A percentile compares a stretch with the other conserved stretches of the same genome.
Conservation (phyloP, 2,113 vertebrate species). For the human region GRCh38 chr4:174034501-174035000, state of each 20-base stretch:
- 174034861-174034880: conserved; percentile 32
- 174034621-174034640: not conserved
- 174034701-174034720: not conserved
- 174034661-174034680: conserved; percentile 1
- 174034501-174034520: not conserved
- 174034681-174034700: not conserved
- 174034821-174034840: conserved; percentile 52
- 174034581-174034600: not conserved
- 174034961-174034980: conserved; percentile 15
- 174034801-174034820: conserved; percentile 50
- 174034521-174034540: conserved; percentile 14
- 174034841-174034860: not conserved
- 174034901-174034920: not conserved
- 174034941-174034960: not conserved
- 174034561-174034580: not conserved
- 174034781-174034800: conserved; percentile 1
- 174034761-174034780: conserved; percentile 7
- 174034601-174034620: not conserved
- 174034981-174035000: not conserved
- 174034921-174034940: not conserved
- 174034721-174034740: not conserved
- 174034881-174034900: conserved; percentile 4
- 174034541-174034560: not conserved
- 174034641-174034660: not conserved
- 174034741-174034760: not conserved